A percentile compares a stretch with the other conserved stretches of the same genome.
Conservation (phyloP, 2,113 vertebrate genomes). For the Vireo altiloquus region DNA sequence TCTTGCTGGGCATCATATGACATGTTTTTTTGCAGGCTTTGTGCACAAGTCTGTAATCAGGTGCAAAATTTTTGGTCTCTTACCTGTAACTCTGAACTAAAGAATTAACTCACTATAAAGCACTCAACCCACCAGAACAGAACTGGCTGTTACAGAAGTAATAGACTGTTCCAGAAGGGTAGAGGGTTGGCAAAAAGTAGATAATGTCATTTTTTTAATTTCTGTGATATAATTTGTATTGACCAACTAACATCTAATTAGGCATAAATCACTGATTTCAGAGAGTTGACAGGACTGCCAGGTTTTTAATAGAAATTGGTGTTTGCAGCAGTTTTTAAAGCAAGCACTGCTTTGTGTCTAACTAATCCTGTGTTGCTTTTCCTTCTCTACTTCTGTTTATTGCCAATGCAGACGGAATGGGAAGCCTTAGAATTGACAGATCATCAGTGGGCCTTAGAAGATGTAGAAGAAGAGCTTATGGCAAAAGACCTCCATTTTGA, state of each 20-base stretch:
- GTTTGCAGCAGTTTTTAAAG: background rate
- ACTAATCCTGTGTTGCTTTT: background rate
- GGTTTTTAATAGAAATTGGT: background rate
- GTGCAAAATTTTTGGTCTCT: background rate
- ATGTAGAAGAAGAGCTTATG: conserved; percentile 96
- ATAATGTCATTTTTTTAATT: background rate
- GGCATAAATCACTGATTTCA: background rate
- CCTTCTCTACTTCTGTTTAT: background rate
- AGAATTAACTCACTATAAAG: background rate
- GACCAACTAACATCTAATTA: background rate
- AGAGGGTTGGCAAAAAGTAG: background rate
- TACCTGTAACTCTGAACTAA: background rate
- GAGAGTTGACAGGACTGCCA: background rate
- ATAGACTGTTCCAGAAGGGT: background rate
- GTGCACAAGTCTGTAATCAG: background rate
- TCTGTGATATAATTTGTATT: background rate
- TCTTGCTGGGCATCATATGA: background rate
- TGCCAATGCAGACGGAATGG: conserved; percentile 88
- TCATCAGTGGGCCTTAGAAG: conserved; percentile 96
- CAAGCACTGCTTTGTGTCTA: background rate
- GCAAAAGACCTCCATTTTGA: conserved; percentile 93
- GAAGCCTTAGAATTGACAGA: conserved; percentile 96
- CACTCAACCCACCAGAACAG: background rate
- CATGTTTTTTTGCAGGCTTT: background rate
- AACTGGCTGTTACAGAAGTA: background rate